Conservation (phyloP, 2,113 vertebrate species). For the Lampris megalopsis region DNA sequence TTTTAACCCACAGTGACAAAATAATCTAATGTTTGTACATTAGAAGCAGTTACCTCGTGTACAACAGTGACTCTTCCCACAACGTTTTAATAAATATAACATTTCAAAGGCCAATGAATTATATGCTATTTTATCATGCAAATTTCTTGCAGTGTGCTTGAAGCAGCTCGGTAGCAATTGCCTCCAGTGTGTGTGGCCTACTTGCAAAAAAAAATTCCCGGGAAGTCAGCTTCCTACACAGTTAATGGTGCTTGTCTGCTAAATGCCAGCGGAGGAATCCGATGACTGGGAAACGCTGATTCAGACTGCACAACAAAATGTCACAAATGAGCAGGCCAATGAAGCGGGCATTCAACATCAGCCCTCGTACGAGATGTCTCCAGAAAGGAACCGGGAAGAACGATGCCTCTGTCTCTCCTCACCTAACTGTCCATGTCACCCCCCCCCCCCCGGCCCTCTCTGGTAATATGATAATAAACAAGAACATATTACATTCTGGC, state of each 20-base stretch:
- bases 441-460: slow-evolving; percentile 1
- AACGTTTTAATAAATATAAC: too few species aligned
- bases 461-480: slow-evolving; percentile 52
- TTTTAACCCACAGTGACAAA: too few species aligned
- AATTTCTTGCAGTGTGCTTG: slow-evolving; percentile 28
- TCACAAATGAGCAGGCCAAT: slow-evolving; percentile 58
- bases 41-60: too few species aligned
- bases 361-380: slow-evolving; percentile 45
- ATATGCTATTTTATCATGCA: too few species aligned
- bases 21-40: too few species aligned
- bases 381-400: slow-evolving; percentile 68
- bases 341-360: slow-evolving; percentile 47
- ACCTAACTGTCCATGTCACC: slow-evolving; percentile 2
- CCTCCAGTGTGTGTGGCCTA: slow-evolving; percentile 27
- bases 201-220: slow-evolving; percentile 60
- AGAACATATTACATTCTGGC: slow-evolving; percentile 43
- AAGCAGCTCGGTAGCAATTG: slow-evolving; percentile 15
- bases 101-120: too few species aligned
- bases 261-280: slow-evolving; percentile 47
- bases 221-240: slow-evolving; percentile 44
- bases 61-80: too few species aligned
- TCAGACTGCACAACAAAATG: slow-evolving; percentile 24
- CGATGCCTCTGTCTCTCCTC: slow-evolving; percentile 24
- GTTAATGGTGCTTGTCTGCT: slow-evolving; percentile 66
- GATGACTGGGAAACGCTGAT: slow-evolving; percentile 64